A percentile compares a stretch with the other conserved stretches of the same genome.
Conservation (phyloP, 2,888 invertebrate genomes). For the Watsonalla binaria region DNA sequence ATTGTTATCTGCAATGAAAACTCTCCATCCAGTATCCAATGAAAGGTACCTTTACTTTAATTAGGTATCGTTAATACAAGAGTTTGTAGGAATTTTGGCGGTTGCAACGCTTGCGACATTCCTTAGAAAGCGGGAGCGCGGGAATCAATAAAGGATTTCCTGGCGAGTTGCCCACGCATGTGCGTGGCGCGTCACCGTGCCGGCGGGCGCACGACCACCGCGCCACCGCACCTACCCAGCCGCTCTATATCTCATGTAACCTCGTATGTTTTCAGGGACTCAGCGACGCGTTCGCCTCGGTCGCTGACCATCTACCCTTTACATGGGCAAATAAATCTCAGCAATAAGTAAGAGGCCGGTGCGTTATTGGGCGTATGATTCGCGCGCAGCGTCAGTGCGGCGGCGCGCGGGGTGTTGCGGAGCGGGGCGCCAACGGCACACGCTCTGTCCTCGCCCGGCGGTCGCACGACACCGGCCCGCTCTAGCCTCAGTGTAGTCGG, state of each 20-base stretch:
- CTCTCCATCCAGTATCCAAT: constrained; percentile 43
- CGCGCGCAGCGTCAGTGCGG: constrained; percentile 76
- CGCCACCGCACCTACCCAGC: constrained; percentile 20
- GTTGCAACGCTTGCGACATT: constrained; percentile 72
- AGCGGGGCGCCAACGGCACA: constrained; percentile 37
- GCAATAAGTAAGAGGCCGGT: constrained; percentile 66
- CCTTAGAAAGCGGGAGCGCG: constrained; percentile 74
- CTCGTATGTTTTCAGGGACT: constrained; percentile 11
- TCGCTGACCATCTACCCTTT: constrained; percentile 57
- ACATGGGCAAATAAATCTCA: constrained; percentile 70
- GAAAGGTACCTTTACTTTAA: constrained; percentile 61
- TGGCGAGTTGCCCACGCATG: constrained; percentile 78
- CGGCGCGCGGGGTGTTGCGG: constrained; percentile 38
- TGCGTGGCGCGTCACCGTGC: constrained; percentile 50
- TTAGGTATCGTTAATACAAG: constrained; percentile 55
- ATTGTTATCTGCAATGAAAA: constrained; percentile 38
- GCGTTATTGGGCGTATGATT: constrained; percentile 77
- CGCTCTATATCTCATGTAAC: background rate
- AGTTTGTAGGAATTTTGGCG: constrained; percentile 56
- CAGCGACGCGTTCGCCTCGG: constrained; percentile 29
- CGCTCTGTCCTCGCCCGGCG: constrained; percentile 53
- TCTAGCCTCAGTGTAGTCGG: constrained; percentile 37
- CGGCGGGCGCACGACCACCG: constrained; percentile 19
- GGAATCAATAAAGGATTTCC: constrained; percentile 79
- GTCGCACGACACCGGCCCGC: constrained; percentile 38